Evolutionary conservation across 2,797 vertebrate genomes (phyloP), one percentile per base, ranked within the genome.

Genomic region (Martes flavigula): DNA sequence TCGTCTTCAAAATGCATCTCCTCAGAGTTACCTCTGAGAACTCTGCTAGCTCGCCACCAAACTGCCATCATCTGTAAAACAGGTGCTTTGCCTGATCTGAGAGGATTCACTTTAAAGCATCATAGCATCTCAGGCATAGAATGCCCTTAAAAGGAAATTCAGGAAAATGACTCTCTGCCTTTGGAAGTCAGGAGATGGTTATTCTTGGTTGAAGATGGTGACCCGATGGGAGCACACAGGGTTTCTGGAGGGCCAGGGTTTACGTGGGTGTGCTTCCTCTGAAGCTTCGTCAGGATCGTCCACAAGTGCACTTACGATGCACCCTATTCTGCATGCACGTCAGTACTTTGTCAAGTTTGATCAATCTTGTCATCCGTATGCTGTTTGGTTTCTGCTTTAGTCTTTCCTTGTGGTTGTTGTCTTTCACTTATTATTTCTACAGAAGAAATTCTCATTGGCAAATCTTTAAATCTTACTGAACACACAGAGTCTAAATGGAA

Each of bases 401-500:
- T 72, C 73, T 70, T 75, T 40, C 25, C 93, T 92, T 92, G 51
- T 70, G 30, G 18, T 75, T 81, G 15, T 32, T 78, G 5, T 70
- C 56, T 92, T 96, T 40, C 13, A 11, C 25, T 95, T 83, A 70
- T 46, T 64, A 73, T 73, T 70, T 95, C 38, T 87, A 86, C 40
- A 15, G 64, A 89, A 86, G 20, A 64, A 73, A 10, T 72, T 88
- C 64, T 85, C 35, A 40, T 21, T 88, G 43, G 62, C 62, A 73
- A 30, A 20, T 48, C n/a, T 75, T 38, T 92, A 60, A 72, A 64
- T 1, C 87, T 30, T 43, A 68, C 64, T 62, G 60, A 90, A 17
- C 27, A 0, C 68, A 2, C 4, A 14, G 60, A 54, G 7, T 91
- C 40, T 62, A 77, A 66, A 11, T 20, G 23, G 12, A 94, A 83